Percentiles rank a stretch among this genome's conserved stretches.
Evolutionary conservation across 1,140 invertebrate genomes (phyloP).

Genomic region (Brachionus rubens): DNA sequence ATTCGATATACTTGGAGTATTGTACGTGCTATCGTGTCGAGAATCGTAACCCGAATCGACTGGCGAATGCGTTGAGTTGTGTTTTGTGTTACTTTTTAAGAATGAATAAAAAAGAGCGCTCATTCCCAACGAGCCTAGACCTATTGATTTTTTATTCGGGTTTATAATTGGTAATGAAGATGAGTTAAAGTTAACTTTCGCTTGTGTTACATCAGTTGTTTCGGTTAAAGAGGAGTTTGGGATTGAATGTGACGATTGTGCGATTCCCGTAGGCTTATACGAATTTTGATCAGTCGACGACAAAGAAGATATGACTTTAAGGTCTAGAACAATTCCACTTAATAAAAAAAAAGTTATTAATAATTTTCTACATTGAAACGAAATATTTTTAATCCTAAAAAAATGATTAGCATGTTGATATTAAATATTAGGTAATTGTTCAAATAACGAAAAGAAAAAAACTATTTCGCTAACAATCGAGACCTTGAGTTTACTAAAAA

Average conservation of each 20-base stretch:
- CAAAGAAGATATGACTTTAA: conserved; percentile 27
- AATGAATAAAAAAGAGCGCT: conserved; percentile 25
- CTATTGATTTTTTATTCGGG: neutral
- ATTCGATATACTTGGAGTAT: neutral
- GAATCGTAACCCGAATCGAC: conserved; percentile 14
- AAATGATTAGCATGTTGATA: too few species aligned
- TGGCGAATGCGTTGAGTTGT: neutral
- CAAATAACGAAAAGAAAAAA: too few species aligned
- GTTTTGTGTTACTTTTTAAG: conserved; percentile 7
- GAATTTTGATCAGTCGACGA: neutral
- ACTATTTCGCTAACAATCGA: too few species aligned
- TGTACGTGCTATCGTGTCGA: neutral
- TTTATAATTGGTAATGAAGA: neutral
- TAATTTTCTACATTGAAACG: neutral
- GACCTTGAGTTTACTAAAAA: too few species aligned
- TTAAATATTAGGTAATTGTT: too few species aligned
- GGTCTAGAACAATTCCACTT: neutral
- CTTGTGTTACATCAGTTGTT: neutral
- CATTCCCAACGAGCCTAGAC: conserved; percentile 10
- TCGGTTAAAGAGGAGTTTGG: too few species aligned
- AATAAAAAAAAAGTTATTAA: neutral
- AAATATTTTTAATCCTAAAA: too few species aligned
- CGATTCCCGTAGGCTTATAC: neutral
- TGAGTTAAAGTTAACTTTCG: neutral
- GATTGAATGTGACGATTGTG: too few species aligned